Percentiles rank a stretch among this genome's conserved stretches.
Evolutionary conservation across 2,888 invertebrate species (phyloP).

Genomic region (Lasiommata megera): DNA sequence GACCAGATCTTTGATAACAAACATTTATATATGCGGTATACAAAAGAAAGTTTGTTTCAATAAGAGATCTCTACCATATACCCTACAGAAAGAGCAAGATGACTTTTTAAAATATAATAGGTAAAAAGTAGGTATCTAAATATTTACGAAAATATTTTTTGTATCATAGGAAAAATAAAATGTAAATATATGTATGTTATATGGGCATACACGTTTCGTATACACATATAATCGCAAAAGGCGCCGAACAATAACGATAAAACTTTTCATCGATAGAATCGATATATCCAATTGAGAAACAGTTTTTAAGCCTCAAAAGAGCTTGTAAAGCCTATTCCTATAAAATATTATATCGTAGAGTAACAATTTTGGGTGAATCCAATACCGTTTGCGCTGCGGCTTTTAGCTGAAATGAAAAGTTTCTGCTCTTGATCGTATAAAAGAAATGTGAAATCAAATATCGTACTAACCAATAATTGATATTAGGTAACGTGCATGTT

Average conservation of each 20-base stretch:
- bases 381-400: not conserved
- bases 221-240: too few relatives aligned
- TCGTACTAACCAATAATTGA: not conserved
- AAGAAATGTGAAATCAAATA: not conserved
- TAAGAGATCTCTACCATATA: too few relatives aligned
- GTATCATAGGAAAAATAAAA: too few relatives aligned
- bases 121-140: too few relatives aligned
- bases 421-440: not conserved
- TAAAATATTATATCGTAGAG: not conserved
- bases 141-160: too few relatives aligned
- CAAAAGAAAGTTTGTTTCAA: too few relatives aligned
- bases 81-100: too few relatives aligned
- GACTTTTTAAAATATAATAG: too few relatives aligned
- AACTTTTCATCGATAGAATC: not conserved
- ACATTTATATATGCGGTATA: too few relatives aligned
- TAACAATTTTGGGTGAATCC: not conserved
- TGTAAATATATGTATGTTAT: too few relatives aligned
- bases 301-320: not conserved
- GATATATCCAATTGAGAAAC: not conserved
- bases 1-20: too few relatives aligned
- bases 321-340: not conserved
- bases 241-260: not conserved
- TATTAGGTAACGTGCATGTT: not conserved
- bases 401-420: not conserved
- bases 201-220: too few relatives aligned